phyloP scores from a whole-genome alignment of 37 sponge, comb jelly and placozoan species.

The Halichondria panicea region DNA sequence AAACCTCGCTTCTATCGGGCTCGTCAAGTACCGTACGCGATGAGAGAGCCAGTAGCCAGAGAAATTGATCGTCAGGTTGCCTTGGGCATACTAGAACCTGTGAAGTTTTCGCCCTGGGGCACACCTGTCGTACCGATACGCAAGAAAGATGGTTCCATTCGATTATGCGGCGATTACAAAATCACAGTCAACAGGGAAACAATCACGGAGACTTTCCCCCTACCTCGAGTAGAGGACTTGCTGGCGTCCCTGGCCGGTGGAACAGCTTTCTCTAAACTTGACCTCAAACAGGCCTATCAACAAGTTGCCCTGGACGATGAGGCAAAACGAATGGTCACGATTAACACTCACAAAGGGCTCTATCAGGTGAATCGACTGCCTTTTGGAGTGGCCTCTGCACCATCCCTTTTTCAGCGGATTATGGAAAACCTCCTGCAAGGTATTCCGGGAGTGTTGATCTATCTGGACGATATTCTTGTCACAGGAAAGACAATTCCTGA shows the following conservation, averaged over 20 bases:
- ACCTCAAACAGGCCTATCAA: too few species aligned
- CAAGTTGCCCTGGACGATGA: too few species aligned
- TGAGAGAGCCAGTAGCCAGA: background rate
- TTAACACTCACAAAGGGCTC: too few species aligned
- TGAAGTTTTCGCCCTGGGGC: slow-evolving; percentile 38
- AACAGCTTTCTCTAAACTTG: slow-evolving; percentile 45
- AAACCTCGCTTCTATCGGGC: slow-evolving; percentile 20
- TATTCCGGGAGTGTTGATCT: too few species aligned
- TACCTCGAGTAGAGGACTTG: slow-evolving; percentile 49
- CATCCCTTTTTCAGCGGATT: too few species aligned
- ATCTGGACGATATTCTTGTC: too few species aligned
- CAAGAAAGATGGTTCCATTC: slow-evolving; percentile 29
- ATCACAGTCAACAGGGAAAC: slow-evolving; percentile 41
- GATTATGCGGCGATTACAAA: slow-evolving; percentile 64
- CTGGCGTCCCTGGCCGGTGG: slow-evolving; percentile 42
- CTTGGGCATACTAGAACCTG: slow-evolving; percentile 41
- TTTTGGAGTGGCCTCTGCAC: too few species aligned
- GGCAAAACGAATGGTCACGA: too few species aligned
- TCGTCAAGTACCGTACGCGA: slow-evolving; percentile 23
- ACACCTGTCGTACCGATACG: slow-evolving; percentile 57
- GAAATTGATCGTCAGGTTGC: slow-evolving; percentile 3
- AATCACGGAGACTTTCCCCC: slow-evolving; percentile 30
- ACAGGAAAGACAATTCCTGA: too few species aligned
- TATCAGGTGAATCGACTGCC: too few species aligned
- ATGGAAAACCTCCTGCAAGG: too few species aligned